Base-by-base conservation (phyloP, 2,888 invertebrate genomes). In the Helobdella robusta region DNA sequence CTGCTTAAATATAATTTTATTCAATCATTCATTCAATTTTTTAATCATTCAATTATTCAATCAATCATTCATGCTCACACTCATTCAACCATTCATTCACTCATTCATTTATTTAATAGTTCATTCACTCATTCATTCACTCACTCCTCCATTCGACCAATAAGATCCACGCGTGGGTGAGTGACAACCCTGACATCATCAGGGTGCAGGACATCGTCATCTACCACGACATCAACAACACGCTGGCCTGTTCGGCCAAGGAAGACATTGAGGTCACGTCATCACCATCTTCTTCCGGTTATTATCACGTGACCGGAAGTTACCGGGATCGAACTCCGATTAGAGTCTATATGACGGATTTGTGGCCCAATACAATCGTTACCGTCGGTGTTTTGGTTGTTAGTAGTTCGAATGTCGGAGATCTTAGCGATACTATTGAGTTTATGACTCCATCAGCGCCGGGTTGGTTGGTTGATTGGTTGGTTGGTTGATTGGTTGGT, bases 361-460 rank as follows among this genome's bases (percentile, higher is more conserved):
- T 78, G n/a, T 75, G 75, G 44, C 74, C 78, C 2, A 75, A 66
- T 64, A 71, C 75, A 5, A 66, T 87, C 78, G 93, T 97, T 77
- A 88, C 86, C 75, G 91, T 91, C 0, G 85, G 89, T 68, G 89
- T 97, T 40, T 83, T 89, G 54, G 94, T 88, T 0, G 90, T 89
- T 77, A 98, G 97, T 76, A 89, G 89, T 35, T 59, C 59, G n/a
- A 32, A 44, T 23, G 46, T 32, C 4, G 69, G 69, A 18, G 44
- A 59, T n/a, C 67, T 68, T 25, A 91, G 91, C 75, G 89, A 90
- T 70, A 84, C 85, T 0, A 83, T 97, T 11, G 64, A 67, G 48
- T 69, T 69, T 58, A 64, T 86, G 72, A 77, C 77, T 48, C 73
- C 73, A 15, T 48, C 36, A 2, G 48, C 23, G 8, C n/a, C 46